Percentiles rank a stretch among this genome's conserved stretches.
Evolutionary conservation across 37 sponge, comb jelly and placozoan species (phyloP).

Genomic region (Aphrocallistes beatrix): DNA sequence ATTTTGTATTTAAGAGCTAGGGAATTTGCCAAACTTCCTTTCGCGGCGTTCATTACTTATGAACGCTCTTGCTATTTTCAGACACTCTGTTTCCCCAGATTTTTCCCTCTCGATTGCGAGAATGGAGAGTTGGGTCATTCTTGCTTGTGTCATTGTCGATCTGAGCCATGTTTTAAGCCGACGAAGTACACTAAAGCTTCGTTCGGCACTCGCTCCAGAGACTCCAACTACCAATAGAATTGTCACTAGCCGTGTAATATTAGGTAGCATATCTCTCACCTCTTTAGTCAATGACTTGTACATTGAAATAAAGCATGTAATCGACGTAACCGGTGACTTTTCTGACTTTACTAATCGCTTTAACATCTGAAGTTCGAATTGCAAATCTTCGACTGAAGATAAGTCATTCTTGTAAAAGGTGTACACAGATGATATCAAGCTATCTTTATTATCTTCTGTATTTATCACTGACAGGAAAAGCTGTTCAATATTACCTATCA

Average conservation of each 20-base stretch:
- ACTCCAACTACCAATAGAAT: constrained; percentile 8
- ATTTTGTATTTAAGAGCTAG: neutral
- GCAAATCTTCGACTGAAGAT: constrained; percentile 11
- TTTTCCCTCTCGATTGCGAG: neutral
- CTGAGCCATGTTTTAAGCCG: neutral
- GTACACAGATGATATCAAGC: neutral
- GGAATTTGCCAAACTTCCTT: constrained; percentile 3
- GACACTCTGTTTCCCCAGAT: neutral
- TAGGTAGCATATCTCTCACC: constrained; percentile 3
- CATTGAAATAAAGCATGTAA: neutral
- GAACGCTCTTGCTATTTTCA: constrained; percentile 12
- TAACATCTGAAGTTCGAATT: neutral
- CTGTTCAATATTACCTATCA: neutral
- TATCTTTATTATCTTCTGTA: neutral
- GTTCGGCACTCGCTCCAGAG: neutral
- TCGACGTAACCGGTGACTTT: neutral
- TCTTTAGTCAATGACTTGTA: constrained; percentile 5
- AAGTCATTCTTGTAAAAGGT: constrained; percentile 8
- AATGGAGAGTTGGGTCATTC: neutral
- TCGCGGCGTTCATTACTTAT: neutral
- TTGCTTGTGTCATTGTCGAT: neutral
- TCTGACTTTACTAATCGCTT: neutral
- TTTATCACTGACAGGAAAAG: neutral
- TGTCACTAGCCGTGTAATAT: neutral
- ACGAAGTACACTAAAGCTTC: constrained; percentile 10